Base-by-base conservation (phyloP, 2,797 vertebrate species). In the Decapterus maruadsi region DNA sequence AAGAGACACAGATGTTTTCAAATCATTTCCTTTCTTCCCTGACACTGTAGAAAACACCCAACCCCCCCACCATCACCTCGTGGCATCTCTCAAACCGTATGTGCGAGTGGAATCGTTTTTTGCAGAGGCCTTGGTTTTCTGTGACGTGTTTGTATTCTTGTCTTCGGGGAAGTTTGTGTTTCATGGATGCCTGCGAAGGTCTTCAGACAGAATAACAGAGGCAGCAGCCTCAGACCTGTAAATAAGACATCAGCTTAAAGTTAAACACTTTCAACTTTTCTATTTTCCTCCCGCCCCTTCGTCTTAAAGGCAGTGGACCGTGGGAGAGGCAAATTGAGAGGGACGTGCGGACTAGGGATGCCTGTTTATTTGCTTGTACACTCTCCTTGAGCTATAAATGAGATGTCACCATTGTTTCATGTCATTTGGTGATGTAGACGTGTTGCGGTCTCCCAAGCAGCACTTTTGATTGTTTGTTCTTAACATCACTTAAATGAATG, bases 331-430 rank as follows among this genome's bases (percentile, higher is more conserved):
- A 93, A 93, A 95, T 93, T 87, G 92, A 93, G 87, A 86, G 48
- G 85, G 93, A 95, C 91, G 59, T 82, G 86, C 13, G 50, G 77
- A 87, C 71, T 76, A 65, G 83, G 79, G 86, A 83, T 86, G 87
- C 85, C 91, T 94, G 93, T 95, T 95, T 95, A 91, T 93, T 95
- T 95, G 90, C 94, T 94, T 94, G 92, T 93, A 90, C 87, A 31
- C 48, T 68, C 88, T 94, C 87, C 92, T 90, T 89, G 90, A 94
- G 93, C 91, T 94, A 91, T 93, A 94, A 94, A 95, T 95, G 90
- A 92, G 89, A 94, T 92, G 92, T 94, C 94, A 95, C 92, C 91
- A 87, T 93, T 89, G 92, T 86, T 94, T 61, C 89, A 88, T 91
- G 92, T 95, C 93, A 93, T 83, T 81, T 78, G 72, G 73, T 53